Evolutionary conservation across 2,113 vertebrate genomes (phyloP), one percentile per base, ranked within the genome.

Genomic region (Bucco capensis): DNA sequence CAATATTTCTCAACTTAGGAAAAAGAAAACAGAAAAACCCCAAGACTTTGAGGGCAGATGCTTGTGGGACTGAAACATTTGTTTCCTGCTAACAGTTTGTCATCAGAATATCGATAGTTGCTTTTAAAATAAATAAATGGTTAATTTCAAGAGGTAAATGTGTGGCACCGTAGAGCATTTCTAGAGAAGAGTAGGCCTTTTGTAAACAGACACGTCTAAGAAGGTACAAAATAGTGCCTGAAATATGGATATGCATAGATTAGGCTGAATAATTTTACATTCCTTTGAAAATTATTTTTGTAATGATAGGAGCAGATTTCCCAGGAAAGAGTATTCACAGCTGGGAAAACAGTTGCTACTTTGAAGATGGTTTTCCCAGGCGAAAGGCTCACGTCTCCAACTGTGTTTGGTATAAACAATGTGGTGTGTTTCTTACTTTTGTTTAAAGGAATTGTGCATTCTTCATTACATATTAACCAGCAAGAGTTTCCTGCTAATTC

Each of bases 341-440:
- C 98, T 98, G 98, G 96, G 96, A 98, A 98, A 98, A 98, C 97
- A 98, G 97, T 95, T 87, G 83, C 92, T 86, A 96, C 97, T 98
- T 98, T 98, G 98, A 98, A 98, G 98, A 96, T 91, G 86, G 74
- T 96, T 98, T 98, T 98, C 98, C 98, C 98, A 98, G 97, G 97
- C 97, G 12, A 96, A 94, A 84, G 83, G 90, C 94, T 96, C 87
- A 82, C 28, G 38, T 96, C 97, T 95, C 98, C 98, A 66, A 96
- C 98, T 98, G 98, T 89, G 95, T 91, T 84, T 86, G 94, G 92
- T 84, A 92, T 97, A 96, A 97, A 97, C 94, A 96, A 93, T 95
- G 92, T 93, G 66, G 93, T 88, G 92, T 65, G 49, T 77, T 95
- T 89, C 84, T 94, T 87, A 85, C 93, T 92, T 31, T 50, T 85